Base-by-base conservation (phyloP, 2,113 vertebrate species). In the Aldabrachelys gigantea region DNA sequence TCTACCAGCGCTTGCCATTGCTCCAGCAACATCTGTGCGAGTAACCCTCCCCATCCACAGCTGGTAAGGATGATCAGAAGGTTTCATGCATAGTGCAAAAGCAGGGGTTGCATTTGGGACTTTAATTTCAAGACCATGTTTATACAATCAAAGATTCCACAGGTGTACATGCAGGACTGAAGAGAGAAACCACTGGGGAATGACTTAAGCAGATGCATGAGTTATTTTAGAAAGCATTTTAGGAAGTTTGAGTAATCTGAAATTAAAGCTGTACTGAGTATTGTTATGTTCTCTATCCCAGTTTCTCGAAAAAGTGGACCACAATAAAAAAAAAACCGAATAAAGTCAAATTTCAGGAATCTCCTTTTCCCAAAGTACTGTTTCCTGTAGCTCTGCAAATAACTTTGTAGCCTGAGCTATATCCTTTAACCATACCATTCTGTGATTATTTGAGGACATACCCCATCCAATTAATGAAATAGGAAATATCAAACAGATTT, bases 11-110 rank as follows among this genome's bases (percentile, higher is more conserved):
- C 79, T 87, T 96, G 93, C 95, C 91, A 49, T 75, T 65, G 57
- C 89, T 85, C 89, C 12, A 3, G 89, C 82, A 97, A 93, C 97
- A 96, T 92, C 96, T 96, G 94, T 10, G 8, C 2, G 3, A 93
- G 83, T 16, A 91, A 80, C 87, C 87, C 89, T 96, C 52, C 83
- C 53, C 82, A 38, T 10, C 93, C 86, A 89, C 87, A 90, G 84
- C 97, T 97, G 94, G 91, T 65, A 82, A 75, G 13, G 24, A 31
- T 0, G 56, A 76, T 94, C 92, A 93, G 89, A 88, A 38, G 85
- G 84, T 80, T 72, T 19, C 22, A 57, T 97, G 75, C 95, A 96
- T 85, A 88, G 95, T 96, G 96, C 96, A 97, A 17, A 57, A 91
- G 72, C 21, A 0, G 27, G 25, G 79, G 76, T 89, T 80, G 87